phyloP scores from a whole-genome alignment of 1,140 invertebrate species.

The Solenopsis fugax region DNA sequence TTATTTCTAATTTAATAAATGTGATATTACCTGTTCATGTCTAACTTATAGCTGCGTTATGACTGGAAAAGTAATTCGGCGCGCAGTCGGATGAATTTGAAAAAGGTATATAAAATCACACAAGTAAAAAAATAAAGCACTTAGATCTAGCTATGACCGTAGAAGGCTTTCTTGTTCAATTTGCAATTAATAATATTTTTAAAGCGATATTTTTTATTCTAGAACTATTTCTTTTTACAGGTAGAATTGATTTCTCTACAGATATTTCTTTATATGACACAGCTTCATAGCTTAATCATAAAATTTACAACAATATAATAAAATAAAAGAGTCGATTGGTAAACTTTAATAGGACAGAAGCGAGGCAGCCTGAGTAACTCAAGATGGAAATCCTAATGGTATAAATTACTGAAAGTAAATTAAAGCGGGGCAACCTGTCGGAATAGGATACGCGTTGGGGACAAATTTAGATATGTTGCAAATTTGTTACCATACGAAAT shows the following conservation, averaged over 20 bases:
- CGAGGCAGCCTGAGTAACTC: not conserved
- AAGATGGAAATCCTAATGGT: not conserved
- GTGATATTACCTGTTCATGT: too few species aligned
- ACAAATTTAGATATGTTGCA: conserved; percentile 39
- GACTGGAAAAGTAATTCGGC: too few species aligned
- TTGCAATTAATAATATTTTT: conserved; percentile 14
- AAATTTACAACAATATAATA: not conserved
- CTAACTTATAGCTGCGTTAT: too few species aligned
- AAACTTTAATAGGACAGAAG: not conserved
- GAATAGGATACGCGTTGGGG: conserved; percentile 9
- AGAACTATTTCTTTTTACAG: not conserved
- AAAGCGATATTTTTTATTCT: not conserved
- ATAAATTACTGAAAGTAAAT: not conserved
- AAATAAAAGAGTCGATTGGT: not conserved
- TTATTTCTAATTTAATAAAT: too few species aligned
- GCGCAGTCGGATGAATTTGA: too few species aligned
- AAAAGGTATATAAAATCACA: too few species aligned
- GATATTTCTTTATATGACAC: not conserved
- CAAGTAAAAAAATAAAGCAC: too few species aligned
- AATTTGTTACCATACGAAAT: conserved; percentile 44
- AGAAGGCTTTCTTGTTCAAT: too few species aligned
- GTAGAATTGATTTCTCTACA: not conserved
- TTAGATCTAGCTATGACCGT: too few species aligned
- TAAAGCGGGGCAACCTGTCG: conserved; percentile 14
- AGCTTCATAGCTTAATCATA: not conserved